Evolutionary conservation across 2,113 vertebrate genomes (phyloP), one percentile per base, ranked within the genome.

Genomic region (Atlantisia rogersi): DNA sequence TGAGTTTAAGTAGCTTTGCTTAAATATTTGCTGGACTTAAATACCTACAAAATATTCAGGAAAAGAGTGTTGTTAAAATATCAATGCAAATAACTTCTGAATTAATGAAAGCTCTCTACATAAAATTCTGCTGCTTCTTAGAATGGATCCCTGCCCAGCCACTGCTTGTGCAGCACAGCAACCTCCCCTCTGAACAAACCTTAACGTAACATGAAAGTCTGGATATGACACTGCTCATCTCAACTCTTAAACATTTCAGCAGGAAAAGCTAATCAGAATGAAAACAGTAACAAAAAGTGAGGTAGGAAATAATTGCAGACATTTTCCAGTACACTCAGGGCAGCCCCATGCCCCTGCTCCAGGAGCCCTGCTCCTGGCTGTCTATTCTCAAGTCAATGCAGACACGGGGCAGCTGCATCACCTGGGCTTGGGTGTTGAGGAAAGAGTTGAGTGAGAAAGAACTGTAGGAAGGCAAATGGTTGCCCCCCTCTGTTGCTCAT

Each of bases 341-440:
- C 74, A 68, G 37, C 15, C 40, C 21, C 42, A n/a, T 1, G 0
- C 8, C 25, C 44, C 35, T 46, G 32, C 73, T 78, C 40, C 37
- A 37, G 40, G 63, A 46, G 17, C 44, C 44, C 44, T 44, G 35
- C 68, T 85, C 44, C 75, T 75, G 26, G 6, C 69, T 84, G 16
- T 11, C 44, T 62, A 20, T 60, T 40, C 67, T 80, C 15, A 44
- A 48, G 48, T n/a, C 1, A 0, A 48, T 0, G 0, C 24, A 73
- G 75, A 73, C 44, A 79, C 0, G 0, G 18, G 80, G 63, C 62
- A 65, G 53, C 88, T 92, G 62, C 50, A n/a, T 60, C 76, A 64
- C 42, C 14, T 4, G 58, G 25, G 25, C 46, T 68, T 53, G 64
- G 39, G 18, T 40, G 21, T 11, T 93, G 29, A 67, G 69, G 64